Evolutionary conservation across 1,140 invertebrate genomes (phyloP), one percentile per base, ranked within the genome.

Genomic region (Orius laevigatus): DNA sequence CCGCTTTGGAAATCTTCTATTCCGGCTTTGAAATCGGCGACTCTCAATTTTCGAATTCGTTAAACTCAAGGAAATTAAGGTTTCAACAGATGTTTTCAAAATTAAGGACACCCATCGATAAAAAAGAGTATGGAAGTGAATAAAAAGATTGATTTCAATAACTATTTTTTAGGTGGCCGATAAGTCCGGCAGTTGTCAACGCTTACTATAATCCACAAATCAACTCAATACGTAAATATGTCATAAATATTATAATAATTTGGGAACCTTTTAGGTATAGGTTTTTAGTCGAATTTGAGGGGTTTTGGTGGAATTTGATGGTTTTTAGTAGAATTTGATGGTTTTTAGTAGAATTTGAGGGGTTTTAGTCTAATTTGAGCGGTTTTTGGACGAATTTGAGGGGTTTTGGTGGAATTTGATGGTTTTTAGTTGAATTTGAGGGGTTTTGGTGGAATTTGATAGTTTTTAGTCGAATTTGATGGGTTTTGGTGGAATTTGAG

Each of bases 191-290:
- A 6, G 78, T 70, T 36, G 81, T 85, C 2, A 86, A 86, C 60
- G 83, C 82, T 2, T 86, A 79, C 62, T 84, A 85, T 55, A 83
- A 80, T 34, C 74, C 79, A 0, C 76, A 78, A 12, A 69, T 82
- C n/a, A 86, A 86, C 63, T 79, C 79, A 60, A 81, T 86, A 61
- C 81, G 81, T 84, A 63, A 78, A 78, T 78, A 50, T 39, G 39
- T 11, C 34, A 4, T 25, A 25, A 25, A 25, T 25, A 25, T 3
- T n/a, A n/a, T n/a, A n/a, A n/a, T n/a, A n/a, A n/a, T n/a, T n/a
- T n/a, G n/a, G n/a, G n/a, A n/a, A n/a, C n/a, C n/a, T n/a, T n/a
- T n/a, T n/a, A n/a, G n/a, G n/a, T n/a, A n/a, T n/a, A n/a, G n/a
- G n/a, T n/a, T n/a, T n/a, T n/a, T n/a, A n/a, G n/a, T n/a, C n/a